Base-by-base conservation (phyloP, 2,888 invertebrate species). In the Scaeva pyrastri region DNA sequence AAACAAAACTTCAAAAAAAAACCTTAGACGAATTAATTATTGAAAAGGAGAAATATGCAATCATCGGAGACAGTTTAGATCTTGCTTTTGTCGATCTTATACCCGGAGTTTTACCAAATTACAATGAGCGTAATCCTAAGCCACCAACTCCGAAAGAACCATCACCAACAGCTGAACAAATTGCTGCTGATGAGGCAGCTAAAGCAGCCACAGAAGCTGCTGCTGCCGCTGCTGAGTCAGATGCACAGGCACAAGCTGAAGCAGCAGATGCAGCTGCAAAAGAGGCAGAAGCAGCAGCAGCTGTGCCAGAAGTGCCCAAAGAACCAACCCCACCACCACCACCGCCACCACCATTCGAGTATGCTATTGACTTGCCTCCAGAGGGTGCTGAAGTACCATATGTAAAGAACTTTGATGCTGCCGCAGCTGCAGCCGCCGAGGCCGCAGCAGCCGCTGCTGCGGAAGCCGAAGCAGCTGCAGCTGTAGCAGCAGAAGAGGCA, bases 41-140 rank as follows among this genome's bases (percentile, higher is more conserved):
- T 91, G 96, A 96, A 93, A 98, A 96, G 94, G 97, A 98, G 94
- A 96, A 95, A 93, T 98, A 96, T 95, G 97, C 97, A 94, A 95
- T 96, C 93, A 97, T 98, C 93, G 97, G 97, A 90, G 97, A 98
- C 93, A 98, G 97, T 94, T 95, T 98, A 94, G 98, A 98, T 94
- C 95, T 95, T 93, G 97, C 98, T 89, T 98, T 98, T 94, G 95
- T 97, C 91, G 98, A 98, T 93, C 94, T 96, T 90, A 94, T 95
- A 92, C 94, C 94, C 41, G 94, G 94, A 89, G 94, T 94, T 88
- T 93, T 93, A 89, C 93, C 94, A 19, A 89, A 89, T 88, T 93
- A 91, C 88, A 92, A 91, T 82, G 92, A 92, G 39, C 91, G 92
- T 45, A 90, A 92, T 88, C 93, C 93, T 45, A 93, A 93, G 79